Base-by-base conservation (phyloP, 2,888 invertebrate genomes). In the Drosophila greeni region DNA sequence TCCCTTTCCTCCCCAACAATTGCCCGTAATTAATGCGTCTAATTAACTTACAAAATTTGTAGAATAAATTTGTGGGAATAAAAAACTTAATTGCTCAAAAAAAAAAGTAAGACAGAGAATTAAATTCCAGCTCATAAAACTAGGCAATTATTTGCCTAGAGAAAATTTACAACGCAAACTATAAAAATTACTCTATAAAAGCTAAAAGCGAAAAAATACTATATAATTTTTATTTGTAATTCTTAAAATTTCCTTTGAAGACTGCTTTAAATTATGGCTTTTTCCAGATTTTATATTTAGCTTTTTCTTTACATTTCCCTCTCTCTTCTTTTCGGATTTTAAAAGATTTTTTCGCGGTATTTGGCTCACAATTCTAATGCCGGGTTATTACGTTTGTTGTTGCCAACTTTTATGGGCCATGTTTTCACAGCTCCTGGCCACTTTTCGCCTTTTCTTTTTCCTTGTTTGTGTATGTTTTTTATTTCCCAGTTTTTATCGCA, bases 21-120 rank as follows among this genome's bases (percentile, higher is more conserved):
- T 75, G 77, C 72, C 69, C 67, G 53, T 82, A 79, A 82, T 82
- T 79, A 80, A 79, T 82, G 80, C 58, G 40, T 47, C 56, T 75
- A 80, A 79, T 79, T 79, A 79, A 66, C 73, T 66, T 37, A 57
- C 62, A 74, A 75, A 72, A 66, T 70, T 39, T 43, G 11, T 14
- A 5, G 3, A 12, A n/a, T n/a, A n/a, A n/a, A n/a, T n/a, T 20
- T 20, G 20, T 20, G 3, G 20, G 3, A 20, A 20, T 20, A 31
- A 20, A 16, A 36, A 49, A 47, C 37, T 42, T 34, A 61, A 39
- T 45, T 33, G 43, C 20, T 9, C 14, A 18, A 23, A 16, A 29
- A 24, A 48, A 29, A n/a, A 37, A 18, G 6, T 34, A 37, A 18
- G 7, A 14, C 1, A 3, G 3, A 14, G 5, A 31, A 31, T 14